Base-by-base conservation (phyloP, 2,888 invertebrate genomes). In the Tenthredo scrophulariae region DNA sequence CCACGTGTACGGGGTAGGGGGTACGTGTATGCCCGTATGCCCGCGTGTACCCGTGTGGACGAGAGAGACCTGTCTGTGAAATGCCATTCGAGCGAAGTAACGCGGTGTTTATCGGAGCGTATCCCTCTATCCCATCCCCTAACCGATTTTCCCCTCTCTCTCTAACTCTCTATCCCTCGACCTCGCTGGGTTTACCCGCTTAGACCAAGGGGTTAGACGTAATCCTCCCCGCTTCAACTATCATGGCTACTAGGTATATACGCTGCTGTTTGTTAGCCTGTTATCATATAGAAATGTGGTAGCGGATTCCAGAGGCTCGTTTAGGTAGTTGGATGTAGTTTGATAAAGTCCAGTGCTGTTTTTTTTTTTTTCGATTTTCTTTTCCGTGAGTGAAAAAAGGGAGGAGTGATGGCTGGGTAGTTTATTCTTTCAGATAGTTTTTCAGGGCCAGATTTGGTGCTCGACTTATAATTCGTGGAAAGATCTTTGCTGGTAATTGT, bases 101-200 rank as follows among this genome's bases (percentile, higher is more conserved):
- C 90, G 89, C 89, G 88, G 92, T 92, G 92, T 92, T 92, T 92
- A 92, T 92, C 92, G 92, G 90, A 89, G 90, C 91, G 90, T 91
- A 91, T 91, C 89, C 90, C 89, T 87, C 87, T 88, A 89, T 90
- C 88, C 86, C 88, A 50, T 33, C 77, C 77, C 54, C 77, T 33
- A 54, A 37, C 22, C 22, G 40, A 40, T 74, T 9, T 50, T 40
- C 26, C 13, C 15, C 80, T 40, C 80, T 65, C 37, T 29, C 65
- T 58, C 80, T 15, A 22, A 33, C 33, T n/a, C 62, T 80, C 83
- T 26, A 58, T 62, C 62, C 62, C 40, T 62, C 80, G 62, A 80
- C 37, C 40, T 62, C 37, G 40, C 86, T 89, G 88, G 83, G 89
- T 89, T 88, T 89, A 86, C 88, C 87, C 89, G 89, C 90, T 89